A percentile compares a stretch with the other conserved stretches of the same genome.
Conservation (phyloP, 1,140 invertebrate species). For the Papilio polyxenes region DNA sequence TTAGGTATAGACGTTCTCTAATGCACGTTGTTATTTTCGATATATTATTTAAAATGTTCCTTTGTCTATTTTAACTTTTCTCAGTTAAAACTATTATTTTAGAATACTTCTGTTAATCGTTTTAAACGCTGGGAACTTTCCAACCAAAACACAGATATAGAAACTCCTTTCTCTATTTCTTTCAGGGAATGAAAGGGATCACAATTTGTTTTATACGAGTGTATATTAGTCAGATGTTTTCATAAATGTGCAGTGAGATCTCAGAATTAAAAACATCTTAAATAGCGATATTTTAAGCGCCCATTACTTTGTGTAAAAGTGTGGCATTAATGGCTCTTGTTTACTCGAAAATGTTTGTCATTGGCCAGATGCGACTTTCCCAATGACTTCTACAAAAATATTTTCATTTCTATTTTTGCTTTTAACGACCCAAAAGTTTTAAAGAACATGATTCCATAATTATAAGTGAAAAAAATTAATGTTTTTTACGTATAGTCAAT, state of each 20-base stretch:
- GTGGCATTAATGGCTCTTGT: constrained; percentile 27
- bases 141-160: too few species aligned
- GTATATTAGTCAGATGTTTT: too few species aligned
- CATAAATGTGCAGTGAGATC: neutral
- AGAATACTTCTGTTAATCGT: neutral
- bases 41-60: neutral
- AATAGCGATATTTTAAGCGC: constrained; percentile 17
- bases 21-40: neutral
- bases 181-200: too few species aligned
- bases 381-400: constrained; percentile 14
- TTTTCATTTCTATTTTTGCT: constrained; percentile 14
- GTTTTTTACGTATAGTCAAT: too few species aligned
- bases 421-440: neutral
- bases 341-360: constrained; percentile 35
- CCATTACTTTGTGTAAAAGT: constrained; percentile 11
- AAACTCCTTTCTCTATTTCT: too few species aligned
- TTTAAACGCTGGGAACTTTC: neutral
- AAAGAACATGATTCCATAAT: neutral
- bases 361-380: constrained; percentile 30
- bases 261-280: neutral
- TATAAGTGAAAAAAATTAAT: too few species aligned
- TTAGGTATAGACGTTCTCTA: neutral
- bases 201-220: too few species aligned
- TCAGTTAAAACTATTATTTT: neutral
- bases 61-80: neutral